phyloP scores from a whole-genome alignment of 2,113 vertebrate species.

The Trochalopteron elliotii region DNA sequence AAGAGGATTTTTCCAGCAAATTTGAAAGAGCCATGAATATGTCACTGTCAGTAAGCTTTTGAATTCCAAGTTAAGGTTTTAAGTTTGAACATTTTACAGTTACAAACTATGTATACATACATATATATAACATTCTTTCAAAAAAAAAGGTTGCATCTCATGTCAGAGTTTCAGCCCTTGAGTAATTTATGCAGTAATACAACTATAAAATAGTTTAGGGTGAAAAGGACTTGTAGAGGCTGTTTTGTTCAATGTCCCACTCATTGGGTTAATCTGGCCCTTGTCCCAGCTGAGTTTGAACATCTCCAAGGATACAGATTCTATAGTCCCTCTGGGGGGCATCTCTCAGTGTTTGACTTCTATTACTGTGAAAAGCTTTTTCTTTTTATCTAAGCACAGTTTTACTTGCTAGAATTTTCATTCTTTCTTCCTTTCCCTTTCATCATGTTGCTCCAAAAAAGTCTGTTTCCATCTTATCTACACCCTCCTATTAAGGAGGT shows the following conservation, averaged over 20 bases:
- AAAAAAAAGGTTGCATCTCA: neutral
- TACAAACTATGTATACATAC: neutral
- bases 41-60: neutral
- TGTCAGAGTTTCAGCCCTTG: neutral
- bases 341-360: neutral
- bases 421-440: neutral
- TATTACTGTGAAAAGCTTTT: neutral
- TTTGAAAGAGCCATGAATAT: neutral
- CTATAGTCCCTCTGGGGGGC: neutral
- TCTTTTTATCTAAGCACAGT: neutral
- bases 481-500: neutral
- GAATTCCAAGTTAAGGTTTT: neutral
- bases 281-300: neutral
- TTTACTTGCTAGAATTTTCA: neutral
- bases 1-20: neutral
- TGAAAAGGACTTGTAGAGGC: neutral
- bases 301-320: neutral
- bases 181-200: neutral
- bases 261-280: neutral
- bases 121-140: neutral
- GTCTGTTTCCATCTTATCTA: neutral
- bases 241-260: neutral
- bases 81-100: neutral
- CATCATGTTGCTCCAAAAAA: neutral
- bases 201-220: neutral